Evolutionary conservation across 2,888 invertebrate species (phyloP).

Genomic region (Pristionchus arcanus): DNA sequence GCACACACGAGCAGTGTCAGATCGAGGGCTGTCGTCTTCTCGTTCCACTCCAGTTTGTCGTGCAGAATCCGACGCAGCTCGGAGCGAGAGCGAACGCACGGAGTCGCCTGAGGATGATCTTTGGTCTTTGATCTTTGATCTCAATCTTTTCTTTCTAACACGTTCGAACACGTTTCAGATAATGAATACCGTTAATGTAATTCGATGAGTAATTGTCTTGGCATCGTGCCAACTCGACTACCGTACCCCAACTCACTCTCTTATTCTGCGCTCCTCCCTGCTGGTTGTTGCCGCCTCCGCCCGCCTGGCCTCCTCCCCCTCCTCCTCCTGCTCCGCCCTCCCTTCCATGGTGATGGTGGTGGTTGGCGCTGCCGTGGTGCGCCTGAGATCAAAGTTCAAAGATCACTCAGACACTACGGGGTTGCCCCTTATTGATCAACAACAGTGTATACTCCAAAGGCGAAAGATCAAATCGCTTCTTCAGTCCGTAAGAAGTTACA

Average conservation of each 20-base stretch:
- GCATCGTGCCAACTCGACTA: background rate
- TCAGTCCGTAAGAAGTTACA: background rate
- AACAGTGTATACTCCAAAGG: background rate
- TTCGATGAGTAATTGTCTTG: background rate
- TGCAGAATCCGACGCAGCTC: slow-evolving; percentile 48
- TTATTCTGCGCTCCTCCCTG: slow-evolving; percentile 6
- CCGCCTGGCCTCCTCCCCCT: background rate
- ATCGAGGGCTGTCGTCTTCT: slow-evolving; percentile 46
- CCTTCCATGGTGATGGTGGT: background rate
- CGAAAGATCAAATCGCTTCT: background rate
- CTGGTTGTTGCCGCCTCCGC: background rate
- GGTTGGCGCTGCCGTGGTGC: background rate
- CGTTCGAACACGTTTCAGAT: too few species aligned
- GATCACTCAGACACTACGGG: background rate
- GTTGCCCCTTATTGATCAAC: background rate
- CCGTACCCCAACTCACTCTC: slow-evolving; percentile 25
- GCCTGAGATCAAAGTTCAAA: slow-evolving; percentile 7
- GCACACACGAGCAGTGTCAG: slow-evolving; percentile 47
- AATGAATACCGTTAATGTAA: too few species aligned
- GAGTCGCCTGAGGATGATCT: background rate
- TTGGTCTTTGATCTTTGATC: background rate
- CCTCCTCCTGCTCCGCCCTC: background rate
- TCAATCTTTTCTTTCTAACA: too few species aligned
- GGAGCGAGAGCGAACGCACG: slow-evolving; percentile 31
- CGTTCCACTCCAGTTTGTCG: slow-evolving; percentile 54